phyloP scores from a whole-genome alignment of 2,888 invertebrate genomes.

The Erebia ligea region DNA sequence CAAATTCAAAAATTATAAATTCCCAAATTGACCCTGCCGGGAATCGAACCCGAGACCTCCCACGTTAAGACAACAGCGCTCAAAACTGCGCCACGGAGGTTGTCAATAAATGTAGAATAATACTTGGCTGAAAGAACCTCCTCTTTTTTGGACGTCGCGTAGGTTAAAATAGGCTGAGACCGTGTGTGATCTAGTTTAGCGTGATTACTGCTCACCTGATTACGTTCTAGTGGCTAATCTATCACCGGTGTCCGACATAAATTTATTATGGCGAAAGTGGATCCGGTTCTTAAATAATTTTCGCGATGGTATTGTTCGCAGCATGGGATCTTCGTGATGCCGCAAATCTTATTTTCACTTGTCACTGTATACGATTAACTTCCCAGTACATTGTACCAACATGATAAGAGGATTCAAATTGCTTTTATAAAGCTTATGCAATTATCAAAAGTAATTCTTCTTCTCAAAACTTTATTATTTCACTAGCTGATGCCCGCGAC shows the following conservation, averaged over 20 bases:
- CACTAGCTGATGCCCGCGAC: no score
- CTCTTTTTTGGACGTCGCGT: no score
- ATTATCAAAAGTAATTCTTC: no score
- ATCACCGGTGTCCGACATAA: slow-evolving; percentile 47
- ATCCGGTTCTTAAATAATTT: slow-evolving; percentile 71
- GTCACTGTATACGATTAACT: slow-evolving; percentile 33
- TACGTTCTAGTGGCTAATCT: slow-evolving; percentile 53
- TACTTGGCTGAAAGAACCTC: no score
- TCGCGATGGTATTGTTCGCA: slow-evolving; percentile 77
- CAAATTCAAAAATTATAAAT: no score
- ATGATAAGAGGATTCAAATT: slow-evolving; percentile 20
- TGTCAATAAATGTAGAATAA: no score
- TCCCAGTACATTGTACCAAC: slow-evolving; percentile 37
- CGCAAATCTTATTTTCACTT: slow-evolving; percentile 37
- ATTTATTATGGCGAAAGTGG: slow-evolving; percentile 70
- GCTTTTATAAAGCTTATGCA: slow-evolving; percentile 21
- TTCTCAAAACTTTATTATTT: no score
- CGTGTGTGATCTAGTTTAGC: slow-evolving; percentile 18
- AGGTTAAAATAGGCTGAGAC: no score
- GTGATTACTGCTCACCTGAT: slow-evolving; percentile 31
- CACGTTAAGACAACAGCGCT: no score
- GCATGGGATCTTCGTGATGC: slow-evolving; percentile 54
- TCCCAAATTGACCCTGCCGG: no score
- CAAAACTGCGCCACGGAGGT: no score
- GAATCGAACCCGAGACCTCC: no score